Conservation (phyloP, 2,113 vertebrate species). For the Phasianus colchicus region DNA sequence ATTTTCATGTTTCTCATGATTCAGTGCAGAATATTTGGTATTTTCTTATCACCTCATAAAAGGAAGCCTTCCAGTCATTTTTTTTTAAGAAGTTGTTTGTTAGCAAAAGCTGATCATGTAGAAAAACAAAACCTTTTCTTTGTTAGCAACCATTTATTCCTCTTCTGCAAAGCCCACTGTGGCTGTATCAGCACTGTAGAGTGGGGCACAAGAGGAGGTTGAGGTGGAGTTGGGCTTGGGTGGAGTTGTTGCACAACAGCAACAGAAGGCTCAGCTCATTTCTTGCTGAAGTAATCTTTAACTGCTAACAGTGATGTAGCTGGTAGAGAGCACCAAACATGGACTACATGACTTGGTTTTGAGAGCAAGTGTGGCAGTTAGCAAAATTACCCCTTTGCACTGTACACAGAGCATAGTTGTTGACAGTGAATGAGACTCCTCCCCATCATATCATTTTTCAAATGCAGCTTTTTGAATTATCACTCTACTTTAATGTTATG, state of each 20-base stretch:
- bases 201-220: neutral
- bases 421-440: neutral
- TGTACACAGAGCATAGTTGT: neutral
- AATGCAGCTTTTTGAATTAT: slow-evolving; percentile 44
- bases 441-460: slow-evolving; percentile 9
- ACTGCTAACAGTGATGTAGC: slow-evolving; percentile 45
- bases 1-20: neutral
- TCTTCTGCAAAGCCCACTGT: neutral
- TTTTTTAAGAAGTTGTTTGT: neutral
- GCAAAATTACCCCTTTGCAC: neutral
- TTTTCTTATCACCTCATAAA: slow-evolving; percentile 13
- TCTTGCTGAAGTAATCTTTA: slow-evolving; percentile 57
- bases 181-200: neutral
- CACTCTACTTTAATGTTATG: neutral
- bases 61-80: slow-evolving; percentile 36
- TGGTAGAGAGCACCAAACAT: neutral
- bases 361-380: neutral
- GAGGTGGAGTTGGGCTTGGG: neutral
- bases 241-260: neutral
- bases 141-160: neutral
- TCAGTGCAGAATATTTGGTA: neutral
- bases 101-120: neutral
- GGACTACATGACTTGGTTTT: neutral
- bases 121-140: slow-evolving; percentile 8
- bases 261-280: slow-evolving; percentile 42